Percentiles rank a stretch among this genome's conserved stretches.
Conservation (phyloP, 2,888 invertebrate species). For the Elegia similella region DNA sequence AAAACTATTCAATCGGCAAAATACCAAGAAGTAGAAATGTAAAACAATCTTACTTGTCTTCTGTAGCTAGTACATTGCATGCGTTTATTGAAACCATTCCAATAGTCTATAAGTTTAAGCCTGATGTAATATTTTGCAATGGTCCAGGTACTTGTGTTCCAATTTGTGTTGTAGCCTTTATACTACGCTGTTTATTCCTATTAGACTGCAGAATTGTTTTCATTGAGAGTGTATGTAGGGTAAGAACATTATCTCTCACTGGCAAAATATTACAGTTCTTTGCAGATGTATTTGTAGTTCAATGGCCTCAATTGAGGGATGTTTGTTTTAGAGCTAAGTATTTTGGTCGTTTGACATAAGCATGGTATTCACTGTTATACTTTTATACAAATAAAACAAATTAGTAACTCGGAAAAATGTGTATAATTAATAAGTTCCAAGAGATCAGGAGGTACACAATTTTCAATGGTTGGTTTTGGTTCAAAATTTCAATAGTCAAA, state of each 20-base stretch:
- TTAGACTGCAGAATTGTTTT: conserved; percentile 90
- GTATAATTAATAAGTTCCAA: conserved; percentile 39
- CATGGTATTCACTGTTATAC: background rate
- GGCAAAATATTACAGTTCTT: conserved; percentile 92
- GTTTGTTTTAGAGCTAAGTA: conserved; percentile 87
- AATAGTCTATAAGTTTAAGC: conserved; percentile 85
- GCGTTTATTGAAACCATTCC: conserved; percentile 87
- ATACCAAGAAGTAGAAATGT: conserved; percentile 94
- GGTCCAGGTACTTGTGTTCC: conserved; percentile 99
- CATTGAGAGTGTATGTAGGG: conserved; percentile 97
- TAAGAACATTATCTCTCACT: conserved; percentile 92
- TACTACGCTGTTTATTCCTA: conserved; percentile 86
- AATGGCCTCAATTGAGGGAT: conserved; percentile 91
- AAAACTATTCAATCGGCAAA: conserved; percentile 71
- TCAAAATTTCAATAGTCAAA: background rate
- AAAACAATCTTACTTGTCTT: conserved; percentile 90
- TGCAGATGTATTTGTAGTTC: conserved; percentile 94
- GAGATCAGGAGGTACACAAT: conserved; percentile 22
- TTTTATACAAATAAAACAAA: conserved; percentile 6
- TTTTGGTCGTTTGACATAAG: conserved; percentile 87
- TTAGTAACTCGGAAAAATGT: conserved; percentile 41
- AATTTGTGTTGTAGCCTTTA: conserved; percentile 89
- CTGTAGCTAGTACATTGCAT: conserved; percentile 88
- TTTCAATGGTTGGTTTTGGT: background rate
- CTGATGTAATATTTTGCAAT: conserved; percentile 93